A percentile compares a stretch with the other conserved stretches of the same genome.
Evolutionary conservation across 1,140 invertebrate species (phyloP).

Genomic region (Grapholita molesta): DNA sequence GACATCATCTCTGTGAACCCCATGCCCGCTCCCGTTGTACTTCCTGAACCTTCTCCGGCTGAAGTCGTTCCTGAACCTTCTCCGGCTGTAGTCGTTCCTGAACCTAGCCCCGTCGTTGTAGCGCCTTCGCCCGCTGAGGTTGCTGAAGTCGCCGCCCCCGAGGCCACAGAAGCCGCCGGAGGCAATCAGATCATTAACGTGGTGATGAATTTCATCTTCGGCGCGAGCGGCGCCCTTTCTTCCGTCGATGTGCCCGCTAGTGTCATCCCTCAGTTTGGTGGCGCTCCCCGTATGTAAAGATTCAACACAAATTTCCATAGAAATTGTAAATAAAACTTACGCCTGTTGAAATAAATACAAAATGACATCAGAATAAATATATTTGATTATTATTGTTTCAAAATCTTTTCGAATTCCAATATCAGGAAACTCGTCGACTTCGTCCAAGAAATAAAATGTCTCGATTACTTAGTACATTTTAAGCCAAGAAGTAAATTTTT

Average conservation of each 20-base stretch:
- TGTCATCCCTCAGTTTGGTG: neutral
- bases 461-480: no score
- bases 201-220: neutral
- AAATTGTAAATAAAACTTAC: neutral
- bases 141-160: neutral
- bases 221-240: neutral
- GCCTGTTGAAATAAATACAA: no score
- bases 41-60: neutral
- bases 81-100: neutral
- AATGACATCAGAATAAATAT: no score
- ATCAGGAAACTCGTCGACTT: no score
- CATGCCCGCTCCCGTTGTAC: neutral
- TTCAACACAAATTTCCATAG: neutral
- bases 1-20: neutral
- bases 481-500: no score
- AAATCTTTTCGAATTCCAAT: no score
- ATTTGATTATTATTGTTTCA: no score
- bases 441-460: no score
- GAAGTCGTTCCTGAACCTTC: neutral
- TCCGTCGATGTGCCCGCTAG: neutral
- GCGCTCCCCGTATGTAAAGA: neutral
- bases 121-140: neutral
- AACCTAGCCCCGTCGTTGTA: neutral
- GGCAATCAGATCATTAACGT: slow-evolving; percentile 6
- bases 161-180: neutral